A percentile compares a stretch with the other conserved stretches of the same genome.
Evolutionary conservation across 1,140 invertebrate genomes (phyloP).

Genomic region (Pentalonia nigronervosa): DNA sequence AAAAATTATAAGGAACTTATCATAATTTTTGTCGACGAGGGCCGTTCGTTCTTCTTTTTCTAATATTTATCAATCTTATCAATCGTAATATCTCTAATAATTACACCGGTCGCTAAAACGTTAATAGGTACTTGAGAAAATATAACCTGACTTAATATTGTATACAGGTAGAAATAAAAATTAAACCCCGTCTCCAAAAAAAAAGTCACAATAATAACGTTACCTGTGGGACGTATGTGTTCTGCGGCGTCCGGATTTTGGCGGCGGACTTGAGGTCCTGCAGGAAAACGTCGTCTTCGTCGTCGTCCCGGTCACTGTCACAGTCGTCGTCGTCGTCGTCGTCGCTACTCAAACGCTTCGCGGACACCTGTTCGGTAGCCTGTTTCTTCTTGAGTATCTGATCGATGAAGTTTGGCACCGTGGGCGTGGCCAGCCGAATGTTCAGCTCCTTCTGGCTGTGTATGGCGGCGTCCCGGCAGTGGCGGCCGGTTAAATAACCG

Average conservation of each 20-base stretch:
- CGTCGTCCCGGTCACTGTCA: background rate
- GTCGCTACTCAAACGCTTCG: conserved; percentile 40
- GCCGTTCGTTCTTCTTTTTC: background rate
- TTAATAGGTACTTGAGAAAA: background rate
- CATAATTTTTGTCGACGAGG: background rate
- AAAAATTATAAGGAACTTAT: background rate
- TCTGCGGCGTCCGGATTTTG: conserved; percentile 45
- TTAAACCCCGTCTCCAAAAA: background rate
- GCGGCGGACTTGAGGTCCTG: conserved; percentile 12
- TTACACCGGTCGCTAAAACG: background rate
- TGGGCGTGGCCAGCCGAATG: conserved; percentile 58
- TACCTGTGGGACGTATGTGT: conserved; percentile 55
- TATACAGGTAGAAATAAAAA: background rate
- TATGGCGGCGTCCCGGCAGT: conserved; percentile 8
- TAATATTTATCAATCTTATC: background rate
- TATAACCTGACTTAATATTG: background rate
- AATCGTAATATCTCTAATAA: background rate
- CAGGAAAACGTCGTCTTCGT: conserved; percentile 21
- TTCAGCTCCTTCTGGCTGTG: conserved; percentile 59
- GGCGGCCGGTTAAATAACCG: conserved; percentile 23
- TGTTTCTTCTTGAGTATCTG: conserved; percentile 53
- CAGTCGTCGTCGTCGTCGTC: conserved; percentile 16
- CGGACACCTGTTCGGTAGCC: conserved; percentile 46
- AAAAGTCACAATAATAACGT: background rate
- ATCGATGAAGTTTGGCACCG: conserved; percentile 55